Evolutionary conservation across 92 coral and sea anemone genomes (phyloP).

Genomic region (Parazoanthus swiftii): DNA sequence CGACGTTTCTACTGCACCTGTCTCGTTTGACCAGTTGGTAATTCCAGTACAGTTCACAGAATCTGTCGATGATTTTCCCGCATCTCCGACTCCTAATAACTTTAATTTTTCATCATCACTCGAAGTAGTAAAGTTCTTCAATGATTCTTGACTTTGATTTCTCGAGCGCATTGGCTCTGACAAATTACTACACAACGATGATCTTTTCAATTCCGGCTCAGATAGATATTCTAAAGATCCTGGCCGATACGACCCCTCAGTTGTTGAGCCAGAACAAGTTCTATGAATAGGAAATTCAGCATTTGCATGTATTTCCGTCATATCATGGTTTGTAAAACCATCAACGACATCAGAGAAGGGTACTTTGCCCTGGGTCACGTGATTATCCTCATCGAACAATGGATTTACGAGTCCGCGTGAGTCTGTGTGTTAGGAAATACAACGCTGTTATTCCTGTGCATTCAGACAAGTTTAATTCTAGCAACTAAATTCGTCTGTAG

Average conservation of each 20-base stretch:
- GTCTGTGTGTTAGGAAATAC: conserved; percentile 21
- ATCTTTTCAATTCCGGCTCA: conserved; percentile 30
- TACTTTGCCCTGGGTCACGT: neutral
- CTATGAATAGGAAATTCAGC: conserved; percentile 27
- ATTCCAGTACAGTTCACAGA: conserved; percentile 11
- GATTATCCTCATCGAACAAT: conserved; percentile 58
- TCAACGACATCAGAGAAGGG: conserved; percentile 39
- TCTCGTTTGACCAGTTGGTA: conserved; percentile 11
- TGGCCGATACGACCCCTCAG: conserved; percentile 39
- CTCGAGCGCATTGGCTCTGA: conserved; percentile 36
- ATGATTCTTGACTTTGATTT: conserved; percentile 41
- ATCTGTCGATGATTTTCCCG: neutral
- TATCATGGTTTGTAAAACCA: conserved; percentile 17
- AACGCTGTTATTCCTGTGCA: neutral
- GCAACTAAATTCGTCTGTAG: neutral
- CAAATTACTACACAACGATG: conserved; percentile 33
- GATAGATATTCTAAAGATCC: conserved; percentile 40
- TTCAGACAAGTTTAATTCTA: neutral
- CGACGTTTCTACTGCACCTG: neutral
- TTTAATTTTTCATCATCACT: conserved; percentile 22
- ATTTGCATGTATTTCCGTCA: conserved; percentile 16
- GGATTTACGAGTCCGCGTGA: conserved; percentile 74
- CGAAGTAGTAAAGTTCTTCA: neutral
- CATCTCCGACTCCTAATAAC: conserved; percentile 1
- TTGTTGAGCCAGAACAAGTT: conserved; percentile 44